Evolutionary conservation across 2,113 vertebrate genomes (phyloP), one percentile per base, ranked within the genome.

Genomic region (Petrocephalus microphthalmus): DNA sequence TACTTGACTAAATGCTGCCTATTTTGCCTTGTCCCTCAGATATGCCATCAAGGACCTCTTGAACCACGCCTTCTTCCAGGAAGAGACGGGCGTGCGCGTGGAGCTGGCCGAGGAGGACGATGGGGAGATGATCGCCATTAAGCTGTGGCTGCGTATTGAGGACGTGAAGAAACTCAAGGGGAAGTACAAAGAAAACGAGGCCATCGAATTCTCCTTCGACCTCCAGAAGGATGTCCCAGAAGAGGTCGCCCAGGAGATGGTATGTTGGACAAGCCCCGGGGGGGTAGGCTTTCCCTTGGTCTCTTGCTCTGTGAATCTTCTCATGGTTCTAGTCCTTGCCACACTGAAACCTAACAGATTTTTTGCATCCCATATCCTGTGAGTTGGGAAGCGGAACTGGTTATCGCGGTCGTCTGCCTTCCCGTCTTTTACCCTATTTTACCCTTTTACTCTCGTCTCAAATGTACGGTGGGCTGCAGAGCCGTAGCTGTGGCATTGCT

Each of bases 231-330:
- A 99, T 87, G 96, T 98, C 29, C 97, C 98, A 82, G 98, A 99
- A 94, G 98, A 99, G 92, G 98, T 99, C 92, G 98, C 98, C 87
- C 98, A 99, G 92, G 98, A 99, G 96, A 99, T 99, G 98, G 98
- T 99, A 92, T 92, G 94, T 93, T 87, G 29, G 19, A 37, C n/a
- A n/a, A 3, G 20, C 10, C 51, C 54, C 37, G 1, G 5, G 47
- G 20, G 64, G 20, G 64, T 10, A 11, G 20, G 47, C 15, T 17
- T 25, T 60, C 8, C 64, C n/a, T 22, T 67, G 64, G 22, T 87
- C 71, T 33, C 25, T 33, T 78, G 49, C 10, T 87, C 2, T 49
- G 45, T 51, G 51, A 85, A n/a, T 53, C n/a, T 85, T 25, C 15
- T 15, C 13, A 84, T 84, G 49, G 22, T 25, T 51, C 47, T 25